Percentiles rank a stretch among this genome's conserved stretches.
These are phyloP conservation scores for Zosterops hypoxanthus DNA, from an alignment of 2,113 vertebrate genomes.

Conservation along the genomic window DNA sequence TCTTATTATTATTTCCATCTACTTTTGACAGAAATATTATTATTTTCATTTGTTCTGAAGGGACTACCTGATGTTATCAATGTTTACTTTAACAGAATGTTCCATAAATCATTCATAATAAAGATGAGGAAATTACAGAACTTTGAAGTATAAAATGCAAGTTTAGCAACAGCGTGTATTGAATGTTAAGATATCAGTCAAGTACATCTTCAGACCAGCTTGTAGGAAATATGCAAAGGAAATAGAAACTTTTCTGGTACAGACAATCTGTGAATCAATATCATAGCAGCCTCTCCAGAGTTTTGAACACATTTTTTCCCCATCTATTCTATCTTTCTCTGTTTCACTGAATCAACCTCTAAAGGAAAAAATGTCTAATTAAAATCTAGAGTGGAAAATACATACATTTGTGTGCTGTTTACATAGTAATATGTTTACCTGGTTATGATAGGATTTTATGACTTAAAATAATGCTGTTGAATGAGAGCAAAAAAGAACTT, in stretches of 20 bases:
- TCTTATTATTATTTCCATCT: neutral
- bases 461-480: conserved; percentile 42
- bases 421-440: conserved; percentile 18
- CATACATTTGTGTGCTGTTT: conserved; percentile 36
- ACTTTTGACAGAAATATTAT: conserved; percentile 7
- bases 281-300: neutral
- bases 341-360: conserved; percentile 10
- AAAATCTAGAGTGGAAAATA: conserved; percentile 43
- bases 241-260: neutral
- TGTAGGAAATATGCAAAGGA: conserved; percentile 54
- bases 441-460: conserved; percentile 16
- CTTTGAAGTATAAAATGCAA: conserved; percentile 47
- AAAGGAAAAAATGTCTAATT: conserved; percentile 38
- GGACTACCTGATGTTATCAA: conserved; percentile 21
- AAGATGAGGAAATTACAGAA: conserved; percentile 56
- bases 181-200: conserved; percentile 31
- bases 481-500: conserved; percentile 48
- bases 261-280: neutral
- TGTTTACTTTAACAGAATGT: conserved; percentile 47
- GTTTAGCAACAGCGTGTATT: neutral
- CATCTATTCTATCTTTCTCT: neutral
- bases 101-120: conserved; percentile 35
- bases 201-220: conserved; percentile 41
- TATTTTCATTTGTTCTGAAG: conserved; percentile 48
- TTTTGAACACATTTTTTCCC: neutral